These are phyloP conservation scores for Germaria angustata DNA, from an alignment of 2,888 invertebrate genomes.

Conservation along the genomic window DNA sequence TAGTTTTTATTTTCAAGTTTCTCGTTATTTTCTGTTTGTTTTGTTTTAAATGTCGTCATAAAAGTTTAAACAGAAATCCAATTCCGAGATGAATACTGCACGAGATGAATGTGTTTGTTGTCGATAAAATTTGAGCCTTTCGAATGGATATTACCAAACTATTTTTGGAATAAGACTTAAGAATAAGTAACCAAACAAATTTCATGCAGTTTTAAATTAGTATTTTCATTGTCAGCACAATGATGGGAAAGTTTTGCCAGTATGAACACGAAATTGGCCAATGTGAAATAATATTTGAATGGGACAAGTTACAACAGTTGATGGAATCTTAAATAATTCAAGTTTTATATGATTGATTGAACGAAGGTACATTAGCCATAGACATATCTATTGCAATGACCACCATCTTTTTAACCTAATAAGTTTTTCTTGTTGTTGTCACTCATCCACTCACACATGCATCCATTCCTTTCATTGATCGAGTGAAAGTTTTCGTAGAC, in stretches of 20 bases:
- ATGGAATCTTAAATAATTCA: too few relatives aligned
- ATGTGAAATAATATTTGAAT: not conserved
- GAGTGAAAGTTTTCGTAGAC: slow-evolving; percentile 26
- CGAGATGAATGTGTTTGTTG: not conserved
- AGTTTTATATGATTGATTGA: too few relatives aligned
- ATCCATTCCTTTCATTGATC: not conserved
- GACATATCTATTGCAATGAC: too few relatives aligned
- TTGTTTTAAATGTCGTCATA: slow-evolving; percentile 28
- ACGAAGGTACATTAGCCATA: too few relatives aligned
- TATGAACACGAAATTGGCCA: not conserved
- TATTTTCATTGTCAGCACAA: not conserved
- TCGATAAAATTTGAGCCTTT: not conserved
- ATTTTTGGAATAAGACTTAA: not conserved
- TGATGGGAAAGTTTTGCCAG: not conserved
- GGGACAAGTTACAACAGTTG: not conserved
- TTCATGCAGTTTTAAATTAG: not conserved
- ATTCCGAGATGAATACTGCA: not conserved
- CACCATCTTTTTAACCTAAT: too few relatives aligned
- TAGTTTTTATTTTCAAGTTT: slow-evolving; percentile 2
- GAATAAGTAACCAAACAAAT: not conserved
- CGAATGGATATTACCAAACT: not conserved
- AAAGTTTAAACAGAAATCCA: slow-evolving; percentile 37
- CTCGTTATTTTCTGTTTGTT: too few relatives aligned
- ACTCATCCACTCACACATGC: too few relatives aligned
- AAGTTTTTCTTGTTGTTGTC: too few relatives aligned